Evolutionary conservation across 2,888 invertebrate species (phyloP), one percentile per base, ranked within the genome.

Genomic region (Physocephala rufipes): DNA sequence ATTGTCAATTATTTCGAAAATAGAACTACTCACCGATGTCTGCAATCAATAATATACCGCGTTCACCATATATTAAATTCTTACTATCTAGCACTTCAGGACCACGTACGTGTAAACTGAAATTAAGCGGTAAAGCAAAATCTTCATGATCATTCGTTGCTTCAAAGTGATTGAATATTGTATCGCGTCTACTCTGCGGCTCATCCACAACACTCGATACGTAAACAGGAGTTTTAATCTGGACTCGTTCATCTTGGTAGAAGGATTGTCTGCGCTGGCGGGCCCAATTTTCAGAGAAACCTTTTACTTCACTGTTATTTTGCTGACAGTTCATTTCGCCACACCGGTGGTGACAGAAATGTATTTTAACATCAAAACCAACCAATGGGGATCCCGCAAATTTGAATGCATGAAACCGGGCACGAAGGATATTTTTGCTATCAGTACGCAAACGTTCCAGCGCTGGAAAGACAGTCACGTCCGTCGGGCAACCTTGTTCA

Each of bases 371-470:
- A 78, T 92, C 91, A 81, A 96, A 95, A 74, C 92, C 89, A 0
- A 95, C 93, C 7, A 93, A 89, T 43, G 93, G 91, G n/a, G 95
- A 93, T 15, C 92, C 91, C 0, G 94, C 92, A 86, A 96, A 96
- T 75, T 95, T 93, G 85, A 96, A 96, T 0, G 95, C 95, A 80
- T 92, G 91, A 84, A 95, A 95, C 24, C 89, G 88, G 3, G 90
- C 89, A 0, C 88, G 85, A 21, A 93, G 84, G 58, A 88, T 79
- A 74, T 80, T 85, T 2, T 81, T 81, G 3, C 80, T 79, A 2
- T 80, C 79, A 0, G 81, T 83, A 21, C 78, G 79, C 3, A 84
- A 74, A 77, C 88, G 88, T 62, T 82, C 83, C 55, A 89, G 78
- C 0, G 85, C 82, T 1, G 89, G 89, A 75, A 89, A 89, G 28